Evolutionary conservation across 2,888 invertebrate species (phyloP).

Genomic region (Drosophila villosipedis): DNA sequence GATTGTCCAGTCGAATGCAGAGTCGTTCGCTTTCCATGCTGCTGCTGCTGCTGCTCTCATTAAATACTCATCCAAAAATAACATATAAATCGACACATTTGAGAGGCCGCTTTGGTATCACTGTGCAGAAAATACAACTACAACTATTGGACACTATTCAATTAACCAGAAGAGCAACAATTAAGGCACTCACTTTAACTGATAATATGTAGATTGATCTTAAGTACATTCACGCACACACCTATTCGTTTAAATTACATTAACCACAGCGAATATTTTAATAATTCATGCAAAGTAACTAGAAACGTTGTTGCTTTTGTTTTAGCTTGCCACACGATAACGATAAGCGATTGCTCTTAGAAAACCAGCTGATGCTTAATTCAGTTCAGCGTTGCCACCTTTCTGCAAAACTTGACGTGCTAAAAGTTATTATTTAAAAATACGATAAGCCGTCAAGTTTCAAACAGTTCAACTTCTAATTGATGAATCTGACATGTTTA

Average conservation of each 20-base stretch:
- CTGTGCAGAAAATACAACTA: constrained; percentile 54
- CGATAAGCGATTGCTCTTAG: constrained; percentile 45
- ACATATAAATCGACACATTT: constrained; percentile 66
- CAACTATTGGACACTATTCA: constrained; percentile 24
- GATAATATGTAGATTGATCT: neutral
- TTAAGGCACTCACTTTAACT: constrained; percentile 2
- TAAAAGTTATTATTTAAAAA: constrained; percentile 30
- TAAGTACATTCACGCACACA: constrained; percentile 20
- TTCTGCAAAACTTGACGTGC: constrained; percentile 2
- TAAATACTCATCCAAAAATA: constrained; percentile 76
- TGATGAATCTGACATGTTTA: neutral
- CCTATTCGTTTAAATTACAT: constrained; percentile 13
- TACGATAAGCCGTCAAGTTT: constrained; percentile 13
- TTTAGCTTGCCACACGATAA: constrained; percentile 55
- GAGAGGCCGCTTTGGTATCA: constrained; percentile 58
- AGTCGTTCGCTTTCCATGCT: constrained; percentile 83
- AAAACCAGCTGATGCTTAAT: constrained; percentile 36
- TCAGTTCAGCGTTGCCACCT: constrained; percentile 34
- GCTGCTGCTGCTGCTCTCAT: constrained; percentile 36
- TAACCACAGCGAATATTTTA: constrained; percentile 28
- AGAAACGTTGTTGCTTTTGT: constrained; percentile 58
- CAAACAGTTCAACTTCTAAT: neutral
- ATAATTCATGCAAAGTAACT: constrained; percentile 42
- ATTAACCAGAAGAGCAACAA: constrained; percentile 3
- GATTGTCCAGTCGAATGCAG: constrained; percentile 83